Conservation (phyloP, 2,797 vertebrate genomes). For the Trachurus trachurus region DNA sequence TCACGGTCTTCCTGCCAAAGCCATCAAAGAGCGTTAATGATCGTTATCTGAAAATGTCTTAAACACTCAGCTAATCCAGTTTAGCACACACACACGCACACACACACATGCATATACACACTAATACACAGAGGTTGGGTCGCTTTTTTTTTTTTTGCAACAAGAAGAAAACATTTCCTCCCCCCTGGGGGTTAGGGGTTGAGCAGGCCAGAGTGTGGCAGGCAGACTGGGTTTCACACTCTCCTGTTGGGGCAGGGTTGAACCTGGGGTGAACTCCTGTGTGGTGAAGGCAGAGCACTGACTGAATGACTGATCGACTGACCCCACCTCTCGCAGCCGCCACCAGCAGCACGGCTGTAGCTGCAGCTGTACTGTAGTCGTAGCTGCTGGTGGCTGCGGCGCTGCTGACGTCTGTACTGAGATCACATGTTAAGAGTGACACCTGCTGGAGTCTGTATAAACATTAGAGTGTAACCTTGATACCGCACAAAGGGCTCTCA, state of each 20-base stretch:
- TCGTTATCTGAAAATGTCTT: constrained; percentile 68
- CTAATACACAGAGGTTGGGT: constrained; percentile 26
- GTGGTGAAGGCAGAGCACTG: constrained; percentile 53
- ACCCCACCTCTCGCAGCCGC: constrained; percentile 55
- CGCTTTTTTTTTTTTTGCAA: constrained; percentile 51
- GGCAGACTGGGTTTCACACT: constrained; percentile 76
- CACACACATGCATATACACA: constrained; percentile 24
- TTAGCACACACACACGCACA: constrained; percentile 40
- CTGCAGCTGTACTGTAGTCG: not conserved
- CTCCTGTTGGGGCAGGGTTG: constrained; percentile 64
- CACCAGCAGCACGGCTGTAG: constrained; percentile 33
- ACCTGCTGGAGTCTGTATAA: constrained; percentile 74
- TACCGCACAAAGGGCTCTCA: not conserved
- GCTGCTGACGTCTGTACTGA: not conserved
- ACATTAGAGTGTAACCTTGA: constrained; percentile 3
- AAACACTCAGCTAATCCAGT: constrained; percentile 63
- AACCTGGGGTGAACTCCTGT: constrained; percentile 77
- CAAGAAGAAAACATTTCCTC: constrained; percentile 63
- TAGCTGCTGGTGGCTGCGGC: constrained; percentile 19
- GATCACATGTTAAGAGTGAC: constrained; percentile 77
- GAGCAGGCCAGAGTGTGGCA: constrained; percentile 64
- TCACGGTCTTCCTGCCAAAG: constrained; percentile 48
- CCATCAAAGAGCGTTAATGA: constrained; percentile 62
- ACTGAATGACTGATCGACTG: constrained; percentile 69
- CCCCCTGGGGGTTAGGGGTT: constrained; percentile 52